A percentile compares a stretch with the other conserved stretches of the same genome.
Conservation (phyloP, 2,888 invertebrate species). For the Drosophila quinaria region DNA sequence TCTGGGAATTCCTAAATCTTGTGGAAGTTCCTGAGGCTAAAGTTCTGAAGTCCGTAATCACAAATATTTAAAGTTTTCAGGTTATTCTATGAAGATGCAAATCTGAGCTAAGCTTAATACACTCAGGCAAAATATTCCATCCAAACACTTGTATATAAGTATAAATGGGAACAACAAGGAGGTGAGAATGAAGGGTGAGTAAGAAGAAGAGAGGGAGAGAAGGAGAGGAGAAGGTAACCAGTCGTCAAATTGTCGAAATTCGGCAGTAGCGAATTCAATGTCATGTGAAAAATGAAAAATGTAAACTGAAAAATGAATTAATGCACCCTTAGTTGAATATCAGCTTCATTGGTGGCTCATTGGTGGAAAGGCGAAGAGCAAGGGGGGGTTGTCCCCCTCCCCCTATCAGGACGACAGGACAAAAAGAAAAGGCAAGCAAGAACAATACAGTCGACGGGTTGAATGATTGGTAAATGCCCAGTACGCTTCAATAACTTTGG, state of each 20-base stretch:
- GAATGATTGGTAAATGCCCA: neutral
- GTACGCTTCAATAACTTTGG: neutral
- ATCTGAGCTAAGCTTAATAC: neutral
- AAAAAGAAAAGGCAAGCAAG: constrained; percentile 50
- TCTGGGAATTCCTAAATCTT: neutral
- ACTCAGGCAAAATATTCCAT: neutral
- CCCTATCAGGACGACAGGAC: constrained; percentile 8
- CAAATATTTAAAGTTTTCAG: neutral
- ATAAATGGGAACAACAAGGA: neutral
- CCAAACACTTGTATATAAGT: neutral
- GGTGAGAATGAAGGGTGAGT: no score
- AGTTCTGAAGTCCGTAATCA: neutral
- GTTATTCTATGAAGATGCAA: neutral
- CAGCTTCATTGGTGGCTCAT: no score
- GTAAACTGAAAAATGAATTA: constrained; percentile 8
- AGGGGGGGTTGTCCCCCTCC: no score
- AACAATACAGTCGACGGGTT: neutral
- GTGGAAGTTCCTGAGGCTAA: neutral
- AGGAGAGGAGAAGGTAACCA: constrained; percentile 15
- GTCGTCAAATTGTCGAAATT: constrained; percentile 18
- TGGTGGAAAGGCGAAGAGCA: no score
- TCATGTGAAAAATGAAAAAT: constrained; percentile 19
- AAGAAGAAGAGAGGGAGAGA: neutral
- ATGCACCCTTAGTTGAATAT: constrained; percentile 28
- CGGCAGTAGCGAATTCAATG: constrained; percentile 24